phyloP scores from a whole-genome alignment of 2,797 vertebrate genomes.

The Pitangus sulphuratus region DNA sequence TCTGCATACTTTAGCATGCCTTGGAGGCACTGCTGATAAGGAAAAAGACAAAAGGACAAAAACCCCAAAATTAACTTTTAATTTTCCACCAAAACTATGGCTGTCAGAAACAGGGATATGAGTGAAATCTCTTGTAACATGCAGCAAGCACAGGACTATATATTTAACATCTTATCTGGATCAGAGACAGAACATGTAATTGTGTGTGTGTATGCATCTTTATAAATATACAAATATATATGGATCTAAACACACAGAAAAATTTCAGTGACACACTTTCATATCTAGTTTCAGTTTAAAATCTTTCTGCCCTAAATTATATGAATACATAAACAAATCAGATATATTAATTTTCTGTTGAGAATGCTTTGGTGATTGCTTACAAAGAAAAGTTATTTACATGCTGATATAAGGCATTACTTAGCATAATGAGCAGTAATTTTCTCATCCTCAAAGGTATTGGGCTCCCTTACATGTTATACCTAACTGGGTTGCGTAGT shows the following conservation, averaged over 20 bases:
- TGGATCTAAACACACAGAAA: not conserved
- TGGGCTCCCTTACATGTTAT: not conserved
- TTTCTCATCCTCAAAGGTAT: slow-evolving; percentile 41
- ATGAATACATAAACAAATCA: slow-evolving; percentile 66
- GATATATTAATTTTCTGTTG: slow-evolving; percentile 66
- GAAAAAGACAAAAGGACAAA: slow-evolving; percentile 73
- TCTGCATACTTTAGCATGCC: slow-evolving; percentile 66
- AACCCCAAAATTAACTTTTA: slow-evolving; percentile 73
- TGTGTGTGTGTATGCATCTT: not conserved
- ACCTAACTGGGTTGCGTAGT: not conserved
- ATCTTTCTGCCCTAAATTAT: slow-evolving; percentile 56
- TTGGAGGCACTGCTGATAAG: slow-evolving; percentile 73
- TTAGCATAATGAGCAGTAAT: slow-evolving; percentile 63
- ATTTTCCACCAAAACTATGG: slow-evolving; percentile 60
- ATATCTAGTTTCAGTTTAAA: slow-evolving; percentile 35
- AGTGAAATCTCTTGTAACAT: slow-evolving; percentile 31
- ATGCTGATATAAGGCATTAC: slow-evolving; percentile 59
- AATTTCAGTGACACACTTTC: slow-evolving; percentile 33
- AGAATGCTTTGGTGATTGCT: slow-evolving; percentile 58
- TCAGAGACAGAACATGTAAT: slow-evolving; percentile 6
- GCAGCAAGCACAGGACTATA: not conserved
- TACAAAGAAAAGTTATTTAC: slow-evolving; percentile 65
- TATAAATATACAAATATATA: slow-evolving; percentile 15
- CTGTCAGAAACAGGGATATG: slow-evolving; percentile 35
- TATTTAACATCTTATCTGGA: slow-evolving; percentile 56